Evolutionary conservation across 2,888 invertebrate genomes (phyloP), one percentile per base, ranked within the genome.

Genomic region (Gortyna flavago): DNA sequence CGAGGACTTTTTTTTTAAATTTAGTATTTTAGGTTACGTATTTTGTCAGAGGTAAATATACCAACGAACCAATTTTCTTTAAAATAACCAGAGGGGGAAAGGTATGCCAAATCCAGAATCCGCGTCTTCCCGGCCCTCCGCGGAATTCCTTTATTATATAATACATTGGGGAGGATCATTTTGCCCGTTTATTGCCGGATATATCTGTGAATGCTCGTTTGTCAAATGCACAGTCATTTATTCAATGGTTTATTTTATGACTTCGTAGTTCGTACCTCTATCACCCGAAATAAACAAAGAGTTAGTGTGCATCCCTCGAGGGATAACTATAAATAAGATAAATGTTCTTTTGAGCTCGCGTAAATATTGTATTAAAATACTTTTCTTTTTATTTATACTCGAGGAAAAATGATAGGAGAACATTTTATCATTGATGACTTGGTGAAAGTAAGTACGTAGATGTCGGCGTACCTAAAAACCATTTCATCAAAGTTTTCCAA

Each of bases 201-300:
- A 95, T 95, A 94, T 95, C 94, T 93, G 94, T 92, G 95, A 94
- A 95, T 95, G 94, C 95, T 96, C 96, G 95, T 96, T 96, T 96
- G 95, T 96, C 95, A 96, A 96, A 96, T 95, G 95, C 93, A 94
- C 94, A 95, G 95, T 95, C 95, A 96, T 96, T 95, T 96, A 96
- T 95, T 93, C 94, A 94, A 95, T 94, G 95, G 94, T 94, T 93
- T 94, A 88, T 88, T 87, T 89, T 89, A 88, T 87, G 89, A 88
- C 83, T 88, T 85, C 80, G 78, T 88, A 88, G 81, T 88, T 85
- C 80, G 77, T 88, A 88, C 88, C 89, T 89, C 87, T 87, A 88
- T 89, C 89, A 87, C 68, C 71, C 74, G 80, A 88, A 89, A 88
- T 89, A 88, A 88, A 88, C 89, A 89, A 88, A 83, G 88, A 88